A percentile compares a stretch with the other conserved stretches of the same genome.
These are phyloP conservation scores for Rhabdomys dilectus DNA, from an alignment of 2,113 vertebrate genomes.

Conservation along the genomic window DNA sequence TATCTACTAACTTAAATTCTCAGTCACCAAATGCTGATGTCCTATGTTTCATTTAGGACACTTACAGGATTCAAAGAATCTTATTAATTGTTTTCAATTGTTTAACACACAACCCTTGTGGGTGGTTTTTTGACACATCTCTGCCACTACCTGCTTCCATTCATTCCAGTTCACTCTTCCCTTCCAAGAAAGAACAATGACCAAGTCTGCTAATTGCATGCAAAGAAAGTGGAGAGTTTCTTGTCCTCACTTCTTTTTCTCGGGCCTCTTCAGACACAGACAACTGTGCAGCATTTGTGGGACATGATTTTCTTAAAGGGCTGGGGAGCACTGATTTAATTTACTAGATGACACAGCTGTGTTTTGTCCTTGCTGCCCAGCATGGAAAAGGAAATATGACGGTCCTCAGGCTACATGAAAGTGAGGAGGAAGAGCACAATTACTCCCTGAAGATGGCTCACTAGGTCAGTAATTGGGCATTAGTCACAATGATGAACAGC, in stretches of 20 bases:
- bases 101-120: not conserved
- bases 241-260: slow-evolving; percentile 69
- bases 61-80: not conserved
- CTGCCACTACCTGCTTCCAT: not conserved
- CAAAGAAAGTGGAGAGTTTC: slow-evolving; percentile 31
- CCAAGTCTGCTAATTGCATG: slow-evolving; percentile 17
- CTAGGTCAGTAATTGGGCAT: slow-evolving; percentile 74
- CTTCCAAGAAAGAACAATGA: not conserved
- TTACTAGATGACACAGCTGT: slow-evolving; percentile 46
- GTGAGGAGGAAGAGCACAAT: slow-evolving; percentile 77
- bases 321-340: slow-evolving; percentile 63
- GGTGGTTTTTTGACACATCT: not conserved
- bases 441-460: slow-evolving; percentile 79
- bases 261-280: slow-evolving; percentile 69
- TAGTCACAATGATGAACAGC: slow-evolving; percentile 65
- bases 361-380: slow-evolving; percentile 67
- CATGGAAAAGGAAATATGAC: slow-evolving; percentile 68
- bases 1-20: not conserved
- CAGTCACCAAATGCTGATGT: not conserved
- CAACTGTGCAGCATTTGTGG: slow-evolving; percentile 60
- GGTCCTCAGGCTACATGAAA: slow-evolving; percentile 76
- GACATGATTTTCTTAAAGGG: slow-evolving; percentile 80
- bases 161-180: not conserved
- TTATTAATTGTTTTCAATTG: not conserved
- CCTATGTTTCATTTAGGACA: not conserved